Conservation (phyloP, 2,113 vertebrate species). For the Odontophorus gujanensis region DNA sequence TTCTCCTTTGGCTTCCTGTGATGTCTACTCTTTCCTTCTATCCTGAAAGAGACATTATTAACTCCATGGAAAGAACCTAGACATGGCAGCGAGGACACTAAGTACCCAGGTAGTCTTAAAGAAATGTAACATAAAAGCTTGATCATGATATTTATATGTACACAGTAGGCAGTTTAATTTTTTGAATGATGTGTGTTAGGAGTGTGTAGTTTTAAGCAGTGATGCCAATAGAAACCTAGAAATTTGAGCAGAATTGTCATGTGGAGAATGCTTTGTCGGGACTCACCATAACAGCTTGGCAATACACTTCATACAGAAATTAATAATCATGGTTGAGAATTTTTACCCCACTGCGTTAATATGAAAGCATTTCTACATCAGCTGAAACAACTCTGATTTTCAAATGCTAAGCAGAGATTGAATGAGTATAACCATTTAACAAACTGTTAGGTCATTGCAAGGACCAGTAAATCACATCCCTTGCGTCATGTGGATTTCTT, state of each 20-base stretch:
- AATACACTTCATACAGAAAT: background rate
- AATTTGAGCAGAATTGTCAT: background rate
- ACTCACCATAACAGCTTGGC: background rate
- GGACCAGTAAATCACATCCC: constrained; percentile 13
- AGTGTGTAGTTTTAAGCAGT: background rate
- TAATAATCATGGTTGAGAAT: background rate
- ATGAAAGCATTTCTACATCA: background rate
- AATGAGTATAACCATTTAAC: background rate
- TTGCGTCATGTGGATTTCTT: background rate
- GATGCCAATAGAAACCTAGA: background rate
- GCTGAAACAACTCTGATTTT: background rate
- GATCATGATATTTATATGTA: background rate
- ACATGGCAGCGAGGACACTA: background rate
- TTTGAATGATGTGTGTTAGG: background rate
- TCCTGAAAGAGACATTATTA: background rate
- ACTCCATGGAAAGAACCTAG: background rate
- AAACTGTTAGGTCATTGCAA: background rate
- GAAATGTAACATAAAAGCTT: background rate
- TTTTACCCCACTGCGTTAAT: background rate
- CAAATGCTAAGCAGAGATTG: background rate
- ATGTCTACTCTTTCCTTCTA: background rate
- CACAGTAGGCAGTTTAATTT: background rate
- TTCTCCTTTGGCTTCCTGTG: background rate
- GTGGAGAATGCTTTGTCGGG: background rate
- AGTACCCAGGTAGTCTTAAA: background rate